Conservation (phyloP, 2,113 vertebrate genomes). For the Menidia beryllina region DNA sequence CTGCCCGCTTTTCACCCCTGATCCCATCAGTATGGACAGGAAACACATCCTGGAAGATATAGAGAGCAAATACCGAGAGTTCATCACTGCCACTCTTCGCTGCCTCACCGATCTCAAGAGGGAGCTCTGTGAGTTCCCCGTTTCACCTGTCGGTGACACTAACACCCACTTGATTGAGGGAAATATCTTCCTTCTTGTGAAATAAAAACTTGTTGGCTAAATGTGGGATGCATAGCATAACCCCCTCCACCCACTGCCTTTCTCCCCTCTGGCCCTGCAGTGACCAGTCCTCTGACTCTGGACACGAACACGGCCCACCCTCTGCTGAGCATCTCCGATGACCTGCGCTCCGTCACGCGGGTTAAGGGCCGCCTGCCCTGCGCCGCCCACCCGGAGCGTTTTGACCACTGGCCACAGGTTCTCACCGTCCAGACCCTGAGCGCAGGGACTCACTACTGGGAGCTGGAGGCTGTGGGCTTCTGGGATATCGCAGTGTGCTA, state of each 20-base stretch:
- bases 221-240: not conserved
- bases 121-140: constrained; percentile 73
- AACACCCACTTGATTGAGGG: not conserved
- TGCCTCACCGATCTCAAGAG: constrained; percentile 78
- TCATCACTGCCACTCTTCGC: constrained; percentile 74
- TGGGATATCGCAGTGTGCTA: constrained; percentile 81
- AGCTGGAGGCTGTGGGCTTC: constrained; percentile 79
- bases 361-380: constrained; percentile 65
- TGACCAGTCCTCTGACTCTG: constrained; percentile 73
- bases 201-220: not conserved
- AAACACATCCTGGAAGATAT: constrained; percentile 75
- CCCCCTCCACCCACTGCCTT: not conserved
- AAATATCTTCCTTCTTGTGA: not conserved
- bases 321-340: constrained; percentile 75
- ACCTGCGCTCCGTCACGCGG: constrained; percentile 67
- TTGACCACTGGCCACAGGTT: constrained; percentile 83
- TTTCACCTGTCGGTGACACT: not conserved
- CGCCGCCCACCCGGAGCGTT: constrained; percentile 70
- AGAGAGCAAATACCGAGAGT: constrained; percentile 75
- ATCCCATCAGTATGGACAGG: constrained; percentile 65
- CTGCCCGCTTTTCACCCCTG: constrained; percentile 68
- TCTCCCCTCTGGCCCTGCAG: constrained; percentile 34
- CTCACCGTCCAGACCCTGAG: constrained; percentile 71
- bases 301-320: constrained; percentile 79
- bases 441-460: constrained; percentile 81